A percentile compares a stretch with the other conserved stretches of the same genome.
These are phyloP conservation scores for Mesocentrotus franciscanus DNA, from an alignment of 53 echinoderm and acorn worm species.

Conservation along the genomic window DNA sequence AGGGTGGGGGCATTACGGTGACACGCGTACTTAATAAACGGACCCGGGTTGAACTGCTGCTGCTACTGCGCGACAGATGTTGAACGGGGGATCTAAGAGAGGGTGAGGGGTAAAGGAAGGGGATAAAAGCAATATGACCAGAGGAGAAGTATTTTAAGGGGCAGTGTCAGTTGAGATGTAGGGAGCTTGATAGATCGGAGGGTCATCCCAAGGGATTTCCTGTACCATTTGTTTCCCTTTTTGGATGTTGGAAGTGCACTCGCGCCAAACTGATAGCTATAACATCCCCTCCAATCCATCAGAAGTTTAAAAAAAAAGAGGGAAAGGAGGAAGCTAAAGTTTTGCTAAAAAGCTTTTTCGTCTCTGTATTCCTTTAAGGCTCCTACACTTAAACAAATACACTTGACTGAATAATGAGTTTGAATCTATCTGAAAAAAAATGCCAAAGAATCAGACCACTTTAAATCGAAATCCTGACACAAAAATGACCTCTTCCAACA, in stretches of 20 bases:
- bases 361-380: neutral
- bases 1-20: constrained; percentile 50
- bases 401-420: neutral
- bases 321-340: neutral
- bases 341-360: neutral
- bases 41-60: constrained; percentile 4
- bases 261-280: constrained; percentile 25
- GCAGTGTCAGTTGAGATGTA: constrained; percentile 43
- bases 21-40: constrained; percentile 67
- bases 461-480: neutral
- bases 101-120: constrained; percentile 6
- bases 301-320: neutral
- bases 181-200: constrained; percentile 38
- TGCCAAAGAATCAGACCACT: neutral
- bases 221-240: neutral
- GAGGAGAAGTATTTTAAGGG: constrained; percentile 44
- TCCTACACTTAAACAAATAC: constrained; percentile 38
- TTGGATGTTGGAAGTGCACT: constrained; percentile 16
- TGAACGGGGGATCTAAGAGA: neutral
- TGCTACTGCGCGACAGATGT: constrained; percentile 62
- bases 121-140: constrained; percentile 52
- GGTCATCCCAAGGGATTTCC: constrained; percentile 26
- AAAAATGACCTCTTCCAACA: neutral
- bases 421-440: neutral
- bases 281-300: constrained; percentile 42